Conservation (phyloP, 2,888 invertebrate species). For the Piscicola geometra region DNA sequence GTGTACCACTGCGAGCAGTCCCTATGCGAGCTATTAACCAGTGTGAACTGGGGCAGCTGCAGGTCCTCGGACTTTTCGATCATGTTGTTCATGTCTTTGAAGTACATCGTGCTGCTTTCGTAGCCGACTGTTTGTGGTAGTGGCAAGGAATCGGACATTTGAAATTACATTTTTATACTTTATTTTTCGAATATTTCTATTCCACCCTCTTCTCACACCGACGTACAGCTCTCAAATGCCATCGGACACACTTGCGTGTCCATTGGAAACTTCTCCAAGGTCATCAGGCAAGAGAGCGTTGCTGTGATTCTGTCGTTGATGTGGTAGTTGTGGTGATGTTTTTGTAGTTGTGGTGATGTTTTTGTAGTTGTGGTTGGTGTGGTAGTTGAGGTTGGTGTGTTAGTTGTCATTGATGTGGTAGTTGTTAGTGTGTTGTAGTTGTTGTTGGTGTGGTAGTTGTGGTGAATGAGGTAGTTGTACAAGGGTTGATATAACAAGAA, state of each 20-base stretch:
- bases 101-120: constrained; percentile 34
- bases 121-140: constrained; percentile 39
- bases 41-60: constrained; percentile 38
- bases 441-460: no score
- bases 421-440: no score
- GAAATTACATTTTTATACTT: no score
- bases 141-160: no score
- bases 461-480: no score
- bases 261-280: constrained; percentile 50
- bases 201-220: not conserved
- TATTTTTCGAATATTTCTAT: no score
- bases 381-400: no score
- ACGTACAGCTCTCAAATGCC: constrained; percentile 46
- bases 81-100: constrained; percentile 9
- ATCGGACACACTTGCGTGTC: constrained; percentile 50
- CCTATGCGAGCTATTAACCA: constrained; percentile 25
- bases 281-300: constrained; percentile 49
- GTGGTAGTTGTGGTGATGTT: not conserved
- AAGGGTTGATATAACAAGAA: no score
- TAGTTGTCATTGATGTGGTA: no score
- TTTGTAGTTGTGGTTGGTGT: not conserved
- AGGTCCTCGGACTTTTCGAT: constrained; percentile 32
- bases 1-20: constrained; percentile 38
- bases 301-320: constrained; percentile 35
- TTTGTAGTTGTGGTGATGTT: not conserved